A percentile compares a stretch with the other conserved stretches of the same genome.
Conservation (phyloP, 2,797 vertebrate species). For the Neostethus bicornis region DNA sequence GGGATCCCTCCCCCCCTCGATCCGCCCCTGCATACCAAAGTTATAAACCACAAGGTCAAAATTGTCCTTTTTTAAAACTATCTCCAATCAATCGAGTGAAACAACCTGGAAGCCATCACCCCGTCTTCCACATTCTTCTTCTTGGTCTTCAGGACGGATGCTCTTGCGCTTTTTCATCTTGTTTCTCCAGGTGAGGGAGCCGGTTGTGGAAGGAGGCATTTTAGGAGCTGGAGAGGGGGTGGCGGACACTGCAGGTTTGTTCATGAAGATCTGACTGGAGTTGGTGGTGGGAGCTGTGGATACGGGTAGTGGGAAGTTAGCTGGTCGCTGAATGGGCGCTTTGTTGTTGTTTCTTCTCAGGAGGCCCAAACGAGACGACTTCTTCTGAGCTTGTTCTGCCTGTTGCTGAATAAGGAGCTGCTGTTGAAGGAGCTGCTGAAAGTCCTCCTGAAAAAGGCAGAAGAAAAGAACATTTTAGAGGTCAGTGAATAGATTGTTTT, state of each 20-base stretch:
- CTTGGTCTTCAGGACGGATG: conserved; percentile 23
- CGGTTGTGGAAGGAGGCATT: background rate
- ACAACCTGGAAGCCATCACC: conserved; percentile 68
- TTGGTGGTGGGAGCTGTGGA: conserved; percentile 12
- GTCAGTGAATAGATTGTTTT: background rate
- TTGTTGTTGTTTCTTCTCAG: conserved; percentile 66
- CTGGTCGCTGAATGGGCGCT: conserved; percentile 44
- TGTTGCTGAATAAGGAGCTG: conserved; percentile 80
- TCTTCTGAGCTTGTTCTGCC: conserved; percentile 76
- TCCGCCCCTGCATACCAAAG: background rate
- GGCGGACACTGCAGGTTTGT: background rate
- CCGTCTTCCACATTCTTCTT: conserved; percentile 15
- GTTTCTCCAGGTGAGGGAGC: conserved; percentile 70
- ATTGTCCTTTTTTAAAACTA: background rate
- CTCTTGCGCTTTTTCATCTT: conserved; percentile 63
- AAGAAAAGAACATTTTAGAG: background rate
- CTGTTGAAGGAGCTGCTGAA: conserved; percentile 81
- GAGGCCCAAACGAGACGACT: conserved; percentile 60
- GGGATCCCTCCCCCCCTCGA: background rate
- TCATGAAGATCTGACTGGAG: conserved; percentile 51
- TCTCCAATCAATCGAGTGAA: conserved; percentile 67
- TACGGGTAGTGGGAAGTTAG: conserved; percentile 1
- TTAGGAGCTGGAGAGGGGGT: background rate
- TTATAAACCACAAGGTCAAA: conserved; percentile 2
- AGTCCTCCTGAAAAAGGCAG: conserved; percentile 77